Percentiles rank a stretch among this genome's conserved stretches.
Conservation (phyloP, 1,140 invertebrate genomes). For the Helicoverpa zea region DNA sequence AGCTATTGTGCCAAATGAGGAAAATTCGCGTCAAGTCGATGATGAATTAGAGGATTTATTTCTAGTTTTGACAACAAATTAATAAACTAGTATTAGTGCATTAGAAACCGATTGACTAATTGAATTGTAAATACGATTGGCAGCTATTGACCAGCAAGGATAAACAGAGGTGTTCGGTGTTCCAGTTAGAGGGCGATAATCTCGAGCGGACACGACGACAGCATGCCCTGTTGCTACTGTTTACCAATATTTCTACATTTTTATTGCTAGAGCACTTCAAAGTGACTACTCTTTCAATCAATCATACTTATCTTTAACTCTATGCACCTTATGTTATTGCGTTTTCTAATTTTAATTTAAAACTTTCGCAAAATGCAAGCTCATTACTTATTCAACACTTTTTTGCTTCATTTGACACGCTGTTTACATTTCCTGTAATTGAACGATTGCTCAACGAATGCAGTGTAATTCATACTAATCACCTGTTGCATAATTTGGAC, state of each 20-base stretch:
- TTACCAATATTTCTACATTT: slow-evolving; percentile 27
- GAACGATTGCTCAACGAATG: slow-evolving; percentile 17
- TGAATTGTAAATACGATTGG: slow-evolving; percentile 24
- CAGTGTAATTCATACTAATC: slow-evolving; percentile 32
- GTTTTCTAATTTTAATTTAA: neutral
- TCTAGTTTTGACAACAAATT: neutral
- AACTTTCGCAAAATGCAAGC: neutral
- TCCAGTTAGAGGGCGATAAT: slow-evolving; percentile 68
- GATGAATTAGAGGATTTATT: slow-evolving; percentile 6
- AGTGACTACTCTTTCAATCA: slow-evolving; percentile 5
- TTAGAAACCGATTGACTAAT: slow-evolving; percentile 12
- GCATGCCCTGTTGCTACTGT: neutral
- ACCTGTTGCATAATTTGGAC: slow-evolving; percentile 13
- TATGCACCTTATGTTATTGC: slow-evolving; percentile 8
- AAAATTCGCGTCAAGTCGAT: neutral
- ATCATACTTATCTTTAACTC: slow-evolving; percentile 4
- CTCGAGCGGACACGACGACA: slow-evolving; percentile 34
- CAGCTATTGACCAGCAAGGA: slow-evolving; percentile 57
- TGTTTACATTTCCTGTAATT: slow-evolving; percentile 27
- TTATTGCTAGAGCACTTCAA: slow-evolving; percentile 34
- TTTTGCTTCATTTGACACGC: slow-evolving; percentile 10
- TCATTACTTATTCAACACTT: slow-evolving; percentile 21
- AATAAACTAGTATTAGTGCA: neutral
- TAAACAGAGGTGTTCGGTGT: slow-evolving; percentile 61
- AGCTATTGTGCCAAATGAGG: slow-evolving; percentile 30